A percentile compares a stretch with the other conserved stretches of the same genome.
These are phyloP conservation scores for Notocelia uddmanniana DNA, from an alignment of 2,888 invertebrate genomes.

Conservation along the genomic window DNA sequence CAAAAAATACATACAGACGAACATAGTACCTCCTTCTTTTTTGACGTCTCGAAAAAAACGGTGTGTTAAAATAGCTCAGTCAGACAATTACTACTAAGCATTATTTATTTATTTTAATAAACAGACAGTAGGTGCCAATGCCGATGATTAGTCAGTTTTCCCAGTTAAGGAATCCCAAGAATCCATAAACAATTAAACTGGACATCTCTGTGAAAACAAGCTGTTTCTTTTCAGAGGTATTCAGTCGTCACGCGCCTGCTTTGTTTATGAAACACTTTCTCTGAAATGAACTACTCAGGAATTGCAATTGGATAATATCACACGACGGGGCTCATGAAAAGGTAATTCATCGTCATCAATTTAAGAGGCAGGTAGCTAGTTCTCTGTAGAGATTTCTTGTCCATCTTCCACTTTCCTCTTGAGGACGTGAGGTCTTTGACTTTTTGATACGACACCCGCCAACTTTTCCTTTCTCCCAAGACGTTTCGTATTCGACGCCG, in stretches of 20 bases:
- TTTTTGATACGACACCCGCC: background rate
- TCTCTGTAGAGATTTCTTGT: background rate
- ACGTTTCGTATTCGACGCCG: too few relatives aligned
- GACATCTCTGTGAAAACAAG: conserved; percentile 59
- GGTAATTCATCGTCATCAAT: background rate
- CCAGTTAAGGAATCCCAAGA: conserved; percentile 66
- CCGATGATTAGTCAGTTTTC: conserved; percentile 55
- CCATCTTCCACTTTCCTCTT: too few relatives aligned
- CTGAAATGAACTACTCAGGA: conserved; percentile 60
- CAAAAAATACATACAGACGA: too few relatives aligned
- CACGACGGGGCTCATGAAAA: background rate
- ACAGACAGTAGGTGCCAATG: background rate
- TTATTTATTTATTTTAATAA: too few relatives aligned
- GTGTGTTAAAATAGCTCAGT: too few relatives aligned
- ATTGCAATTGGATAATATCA: background rate
- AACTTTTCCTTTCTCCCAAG: background rate
- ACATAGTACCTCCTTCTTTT: too few relatives aligned
- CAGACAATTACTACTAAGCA: too few relatives aligned
- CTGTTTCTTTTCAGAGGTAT: conserved; percentile 60
- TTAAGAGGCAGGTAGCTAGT: background rate
- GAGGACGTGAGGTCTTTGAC: background rate
- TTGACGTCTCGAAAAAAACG: too few relatives aligned
- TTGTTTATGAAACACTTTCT: conserved; percentile 72
- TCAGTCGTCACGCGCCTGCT: conserved; percentile 56
- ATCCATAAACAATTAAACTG: conserved; percentile 77